Percentiles rank a stretch among this genome's conserved stretches.
phyloP scores from a whole-genome alignment of 53 echinoderm and acorn worm genomes.

The Zoroaster sp. region DNA sequence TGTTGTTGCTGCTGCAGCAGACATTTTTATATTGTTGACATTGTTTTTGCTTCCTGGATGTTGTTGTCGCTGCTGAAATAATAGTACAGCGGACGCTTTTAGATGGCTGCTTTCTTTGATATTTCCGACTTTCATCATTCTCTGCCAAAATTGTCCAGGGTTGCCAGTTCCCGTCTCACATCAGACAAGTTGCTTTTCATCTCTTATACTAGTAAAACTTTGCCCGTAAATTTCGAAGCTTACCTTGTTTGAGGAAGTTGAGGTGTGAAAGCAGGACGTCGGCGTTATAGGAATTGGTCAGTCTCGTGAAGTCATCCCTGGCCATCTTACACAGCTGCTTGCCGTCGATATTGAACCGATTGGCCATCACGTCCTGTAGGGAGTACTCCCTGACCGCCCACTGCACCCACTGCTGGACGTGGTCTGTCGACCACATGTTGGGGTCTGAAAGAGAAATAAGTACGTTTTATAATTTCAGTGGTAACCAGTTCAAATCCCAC shows the following conservation, averaged over 20 bases:
- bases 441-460: conserved; percentile 68
- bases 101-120: no score
- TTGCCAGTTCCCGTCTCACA: no score
- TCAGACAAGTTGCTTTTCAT: no score
- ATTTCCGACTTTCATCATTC: no score
- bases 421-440: conserved; percentile 94
- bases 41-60: no score
- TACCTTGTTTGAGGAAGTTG: conserved; percentile 97
- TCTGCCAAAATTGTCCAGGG: no score
- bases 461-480: not conserved
- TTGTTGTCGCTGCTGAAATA: no score
- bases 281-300: conserved; percentile 89
- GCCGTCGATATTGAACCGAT: conserved; percentile 92
- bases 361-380: conserved; percentile 84
- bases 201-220: no score
- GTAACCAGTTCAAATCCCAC: not conserved
- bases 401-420: conserved; percentile 98
- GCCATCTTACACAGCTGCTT: conserved; percentile 96
- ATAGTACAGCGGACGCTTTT: no score
- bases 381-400: conserved; percentile 96
- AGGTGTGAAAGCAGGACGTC: conserved; percentile 95
- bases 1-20: no score
- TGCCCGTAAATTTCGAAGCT: no score
- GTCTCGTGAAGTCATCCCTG: conserved; percentile 85
- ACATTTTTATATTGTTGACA: no score